Evolutionary conservation across 2,113 vertebrate species (phyloP).

Genomic region (Falcunculus frontatus): DNA sequence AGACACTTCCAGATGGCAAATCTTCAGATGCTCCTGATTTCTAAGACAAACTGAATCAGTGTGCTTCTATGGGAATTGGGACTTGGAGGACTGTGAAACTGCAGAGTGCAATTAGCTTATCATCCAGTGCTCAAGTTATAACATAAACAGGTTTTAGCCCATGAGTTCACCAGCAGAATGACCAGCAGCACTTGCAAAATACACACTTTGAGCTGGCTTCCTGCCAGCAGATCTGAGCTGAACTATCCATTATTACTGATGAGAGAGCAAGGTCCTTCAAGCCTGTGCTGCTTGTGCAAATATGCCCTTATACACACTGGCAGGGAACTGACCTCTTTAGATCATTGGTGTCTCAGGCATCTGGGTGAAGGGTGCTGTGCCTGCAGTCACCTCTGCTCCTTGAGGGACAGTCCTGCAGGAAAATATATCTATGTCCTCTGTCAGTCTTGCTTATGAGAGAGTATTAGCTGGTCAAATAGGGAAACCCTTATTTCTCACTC

Average conservation of each 20-base stretch:
- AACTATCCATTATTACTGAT: neutral
- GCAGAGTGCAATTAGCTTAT: neutral
- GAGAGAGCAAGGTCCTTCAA: neutral
- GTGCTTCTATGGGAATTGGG: neutral
- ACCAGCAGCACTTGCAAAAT: neutral
- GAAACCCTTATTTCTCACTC: neutral
- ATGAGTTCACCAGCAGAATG: neutral
- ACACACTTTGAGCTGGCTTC: neutral
- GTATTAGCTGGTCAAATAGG: neutral
- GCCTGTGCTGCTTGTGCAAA: neutral
- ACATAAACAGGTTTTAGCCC: neutral
- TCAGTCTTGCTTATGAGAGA: neutral
- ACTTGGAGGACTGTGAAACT: neutral
- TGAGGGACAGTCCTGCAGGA: neutral
- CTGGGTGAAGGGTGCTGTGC: neutral
- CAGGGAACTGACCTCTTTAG: neutral
- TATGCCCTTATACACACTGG: neutral
- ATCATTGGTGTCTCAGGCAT: neutral
- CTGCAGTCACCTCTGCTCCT: neutral
- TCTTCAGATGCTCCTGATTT: neutral
- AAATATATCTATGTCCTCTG: neutral
- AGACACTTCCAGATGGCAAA: neutral
- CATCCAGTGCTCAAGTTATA: neutral
- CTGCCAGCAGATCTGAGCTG: neutral
- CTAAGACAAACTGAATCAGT: neutral